Percentiles rank a stretch among this genome's conserved stretches.
Conservation (phyloP, 2,888 invertebrate genomes). For the Cataglyphis rosenhaueri region DNA sequence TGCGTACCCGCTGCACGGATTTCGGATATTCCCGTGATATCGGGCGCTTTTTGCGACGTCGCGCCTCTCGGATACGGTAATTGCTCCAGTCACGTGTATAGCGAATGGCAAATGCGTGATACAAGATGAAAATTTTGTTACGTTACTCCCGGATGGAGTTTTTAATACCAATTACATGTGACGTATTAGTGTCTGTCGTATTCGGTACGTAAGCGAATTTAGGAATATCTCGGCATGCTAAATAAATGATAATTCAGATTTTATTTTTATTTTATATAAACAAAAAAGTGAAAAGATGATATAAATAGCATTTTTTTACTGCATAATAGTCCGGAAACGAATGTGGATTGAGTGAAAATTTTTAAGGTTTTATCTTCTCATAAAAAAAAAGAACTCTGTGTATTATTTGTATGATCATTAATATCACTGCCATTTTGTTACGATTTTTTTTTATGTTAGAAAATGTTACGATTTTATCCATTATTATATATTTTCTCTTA, state of each 20-base stretch:
- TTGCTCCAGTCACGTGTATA: background rate
- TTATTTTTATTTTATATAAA: background rate
- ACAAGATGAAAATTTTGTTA: background rate
- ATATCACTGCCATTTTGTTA: background rate
- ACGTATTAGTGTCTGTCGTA: background rate
- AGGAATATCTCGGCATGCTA: background rate
- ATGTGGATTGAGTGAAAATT: background rate
- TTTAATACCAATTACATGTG: background rate
- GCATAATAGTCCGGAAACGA: background rate
- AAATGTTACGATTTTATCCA: background rate
- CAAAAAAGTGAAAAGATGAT: background rate
- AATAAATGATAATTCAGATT: background rate
- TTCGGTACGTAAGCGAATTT: background rate
- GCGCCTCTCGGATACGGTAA: background rate
- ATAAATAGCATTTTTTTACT: too few relatives aligned
- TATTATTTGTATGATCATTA: background rate
- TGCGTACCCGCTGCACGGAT: background rate
- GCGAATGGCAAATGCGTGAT: slow-evolving; percentile 1
- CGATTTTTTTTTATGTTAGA: too few relatives aligned
- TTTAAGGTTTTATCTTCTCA: background rate
- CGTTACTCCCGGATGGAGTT: background rate
- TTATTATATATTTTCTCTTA: slow-evolving; percentile 8
- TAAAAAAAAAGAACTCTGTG: background rate
- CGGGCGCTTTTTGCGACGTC: background rate
- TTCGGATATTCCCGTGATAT: background rate